Conservation (phyloP, 2,113 vertebrate genomes). For the Dascyllus trimaculatus region DNA sequence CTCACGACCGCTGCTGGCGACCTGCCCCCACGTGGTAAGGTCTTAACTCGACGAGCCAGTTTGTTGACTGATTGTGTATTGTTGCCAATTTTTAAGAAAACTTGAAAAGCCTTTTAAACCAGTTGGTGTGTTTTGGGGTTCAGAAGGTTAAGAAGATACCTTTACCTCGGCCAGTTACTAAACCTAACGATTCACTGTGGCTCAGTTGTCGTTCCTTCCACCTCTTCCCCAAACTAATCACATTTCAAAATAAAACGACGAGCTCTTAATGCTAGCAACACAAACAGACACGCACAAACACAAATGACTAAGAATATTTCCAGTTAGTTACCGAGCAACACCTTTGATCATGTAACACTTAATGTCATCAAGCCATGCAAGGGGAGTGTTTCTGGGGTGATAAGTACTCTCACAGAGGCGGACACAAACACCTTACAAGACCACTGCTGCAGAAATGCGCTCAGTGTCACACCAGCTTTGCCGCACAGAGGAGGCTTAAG, state of each 20-base stretch:
- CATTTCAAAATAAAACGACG: not conserved
- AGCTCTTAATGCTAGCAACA: not conserved
- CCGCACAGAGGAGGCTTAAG: slow-evolving; percentile 7
- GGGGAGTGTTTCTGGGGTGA: not conserved
- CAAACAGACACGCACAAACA: slow-evolving; percentile 5
- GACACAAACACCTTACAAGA: not conserved
- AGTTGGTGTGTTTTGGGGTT: no score
- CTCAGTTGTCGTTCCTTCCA: no score
- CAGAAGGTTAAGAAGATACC: no score
- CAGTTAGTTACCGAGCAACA: slow-evolving; percentile 47
- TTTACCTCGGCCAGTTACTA: no score
- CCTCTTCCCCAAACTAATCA: no score
- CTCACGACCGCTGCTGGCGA: no score
- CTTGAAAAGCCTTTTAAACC: no score
- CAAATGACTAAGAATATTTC: slow-evolving; percentile 3
- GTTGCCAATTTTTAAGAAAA: no score
- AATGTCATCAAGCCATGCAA: slow-evolving; percentile 61
- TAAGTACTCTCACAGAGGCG: not conserved
- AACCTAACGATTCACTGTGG: no score
- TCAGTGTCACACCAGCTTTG: slow-evolving; percentile 17
- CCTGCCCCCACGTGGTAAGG: no score
- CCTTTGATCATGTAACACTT: slow-evolving; percentile 15
- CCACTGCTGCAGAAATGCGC: slow-evolving; percentile 13
- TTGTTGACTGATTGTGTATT: no score
- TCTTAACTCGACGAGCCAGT: no score